Evolutionary conservation across 2,888 invertebrate genomes (phyloP).

Genomic region (Metalampra italica): DNA sequence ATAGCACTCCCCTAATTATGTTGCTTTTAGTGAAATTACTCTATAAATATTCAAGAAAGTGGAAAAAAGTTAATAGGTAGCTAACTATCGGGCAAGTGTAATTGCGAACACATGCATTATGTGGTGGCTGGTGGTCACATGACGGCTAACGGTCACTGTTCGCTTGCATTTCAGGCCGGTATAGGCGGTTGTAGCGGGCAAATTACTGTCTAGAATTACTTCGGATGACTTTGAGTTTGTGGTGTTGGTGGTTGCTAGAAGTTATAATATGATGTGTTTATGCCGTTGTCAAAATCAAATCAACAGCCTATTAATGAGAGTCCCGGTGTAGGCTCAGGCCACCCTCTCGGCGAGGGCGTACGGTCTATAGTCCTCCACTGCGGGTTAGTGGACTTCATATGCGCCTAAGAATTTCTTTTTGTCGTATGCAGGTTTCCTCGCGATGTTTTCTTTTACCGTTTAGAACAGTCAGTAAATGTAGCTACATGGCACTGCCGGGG

Average conservation of each 20-base stretch:
- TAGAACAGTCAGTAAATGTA: too few relatives aligned
- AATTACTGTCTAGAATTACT: neutral
- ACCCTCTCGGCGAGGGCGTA: too few relatives aligned
- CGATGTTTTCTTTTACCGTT: too few relatives aligned
- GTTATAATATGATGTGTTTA: too few relatives aligned
- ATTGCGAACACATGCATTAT: constrained; percentile 60
- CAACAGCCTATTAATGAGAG: too few relatives aligned
- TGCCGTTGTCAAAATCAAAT: too few relatives aligned
- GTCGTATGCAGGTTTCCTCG: too few relatives aligned
- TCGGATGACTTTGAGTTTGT: neutral
- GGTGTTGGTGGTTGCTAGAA: neutral
- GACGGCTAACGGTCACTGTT: constrained; percentile 30
- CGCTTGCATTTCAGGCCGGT: constrained; percentile 22
- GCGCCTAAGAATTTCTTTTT: too few relatives aligned
- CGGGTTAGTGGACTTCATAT: too few relatives aligned
- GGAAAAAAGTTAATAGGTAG: constrained; percentile 62
- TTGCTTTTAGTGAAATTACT: constrained; percentile 75
- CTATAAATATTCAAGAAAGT: constrained; percentile 70
- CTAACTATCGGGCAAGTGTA: constrained; percentile 54
- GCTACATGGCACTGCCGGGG: too few relatives aligned
- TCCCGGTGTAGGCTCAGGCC: too few relatives aligned
- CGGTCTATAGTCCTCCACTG: too few relatives aligned
- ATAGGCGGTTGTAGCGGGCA: constrained; percentile 9
- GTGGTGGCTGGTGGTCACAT: constrained; percentile 19
- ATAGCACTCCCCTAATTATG: constrained; percentile 42